Evolutionary conservation across 2,888 invertebrate genomes (phyloP).

Genomic region (Cepaea hortensis): DNA sequence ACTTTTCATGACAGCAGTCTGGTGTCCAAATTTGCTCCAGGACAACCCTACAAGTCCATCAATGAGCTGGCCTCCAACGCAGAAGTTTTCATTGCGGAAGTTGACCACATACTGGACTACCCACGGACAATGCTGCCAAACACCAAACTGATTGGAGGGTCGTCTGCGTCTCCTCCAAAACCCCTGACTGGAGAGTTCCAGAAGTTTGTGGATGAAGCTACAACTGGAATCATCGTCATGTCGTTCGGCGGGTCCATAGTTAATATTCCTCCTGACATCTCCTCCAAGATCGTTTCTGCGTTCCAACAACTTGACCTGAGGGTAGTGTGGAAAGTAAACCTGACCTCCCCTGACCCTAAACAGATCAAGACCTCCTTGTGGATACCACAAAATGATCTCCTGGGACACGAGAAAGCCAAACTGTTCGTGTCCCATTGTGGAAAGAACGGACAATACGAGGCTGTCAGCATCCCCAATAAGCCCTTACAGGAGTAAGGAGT

Average conservation of each 20-base stretch:
- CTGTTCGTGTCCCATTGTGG: constrained; percentile 64
- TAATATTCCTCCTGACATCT: constrained; percentile 41
- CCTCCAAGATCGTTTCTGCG: constrained; percentile 46
- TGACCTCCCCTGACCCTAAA: constrained; percentile 41
- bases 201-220: constrained; percentile 21
- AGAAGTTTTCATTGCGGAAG: constrained; percentile 52
- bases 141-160: constrained; percentile 14
- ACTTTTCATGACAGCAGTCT: constrained; percentile 46
- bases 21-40: constrained; percentile 52
- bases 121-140: constrained; percentile 51
- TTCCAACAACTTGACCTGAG: constrained; percentile 48
- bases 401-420: constrained; percentile 57
- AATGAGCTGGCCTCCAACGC: constrained; percentile 44
- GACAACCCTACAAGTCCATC: constrained; percentile 48
- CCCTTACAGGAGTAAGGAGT: too few relatives aligned
- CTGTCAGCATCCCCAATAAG: too few relatives aligned
- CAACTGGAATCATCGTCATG: constrained; percentile 56
- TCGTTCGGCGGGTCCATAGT: constrained; percentile 56
- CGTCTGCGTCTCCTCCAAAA: constrained; percentile 3
- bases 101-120: constrained; percentile 57
- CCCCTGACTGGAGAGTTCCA: background rate
- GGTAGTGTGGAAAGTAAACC: constrained; percentile 51
- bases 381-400: constrained; percentile 62
- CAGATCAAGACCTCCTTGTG: constrained; percentile 55
- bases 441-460: constrained; percentile 62